These are phyloP conservation scores for Aphaenogaster ashmeadi DNA, from an alignment of 1,140 invertebrate species.

Conservation along the genomic window DNA sequence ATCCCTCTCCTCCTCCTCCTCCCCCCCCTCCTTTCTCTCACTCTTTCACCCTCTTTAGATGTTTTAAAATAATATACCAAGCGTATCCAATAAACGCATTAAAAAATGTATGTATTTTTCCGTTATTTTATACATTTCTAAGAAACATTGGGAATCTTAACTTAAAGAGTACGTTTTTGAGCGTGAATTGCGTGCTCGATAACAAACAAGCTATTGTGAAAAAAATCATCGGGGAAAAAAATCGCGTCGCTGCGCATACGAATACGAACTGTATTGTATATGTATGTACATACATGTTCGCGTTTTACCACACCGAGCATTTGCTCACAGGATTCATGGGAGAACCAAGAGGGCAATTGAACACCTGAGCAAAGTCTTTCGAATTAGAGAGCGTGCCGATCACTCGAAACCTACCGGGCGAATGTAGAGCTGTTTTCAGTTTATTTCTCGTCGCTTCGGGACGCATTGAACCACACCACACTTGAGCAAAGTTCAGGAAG, in stretches of 20 bases:
- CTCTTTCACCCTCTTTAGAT: not conserved
- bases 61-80: not conserved
- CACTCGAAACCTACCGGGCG: conserved; percentile 93
- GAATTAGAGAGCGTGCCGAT: conserved; percentile 95
- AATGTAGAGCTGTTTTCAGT: conserved; percentile 94
- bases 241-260: not conserved
- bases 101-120: conserved; percentile 10
- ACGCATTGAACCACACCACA: conserved; percentile 96
- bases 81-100: not conserved
- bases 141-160: not conserved
- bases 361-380: conserved; percentile 92
- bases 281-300: not conserved
- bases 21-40: not conserved
- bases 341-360: conserved; percentile 90
- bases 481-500: conserved; percentile 95
- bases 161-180: not conserved
- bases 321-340: conserved; percentile 94
- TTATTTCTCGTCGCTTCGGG: conserved; percentile 94
- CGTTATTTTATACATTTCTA: conserved; percentile 18
- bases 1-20: not conserved
- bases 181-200: not conserved
- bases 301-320: conserved; percentile 93
- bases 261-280: conserved; percentile 2
- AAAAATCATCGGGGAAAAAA: not conserved
- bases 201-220: not conserved